Percentiles rank a stretch among this genome's conserved stretches.
These are phyloP conservation scores for Gila orcuttii DNA, from an alignment of 2,113 vertebrate genomes.

Conservation along the genomic window DNA sequence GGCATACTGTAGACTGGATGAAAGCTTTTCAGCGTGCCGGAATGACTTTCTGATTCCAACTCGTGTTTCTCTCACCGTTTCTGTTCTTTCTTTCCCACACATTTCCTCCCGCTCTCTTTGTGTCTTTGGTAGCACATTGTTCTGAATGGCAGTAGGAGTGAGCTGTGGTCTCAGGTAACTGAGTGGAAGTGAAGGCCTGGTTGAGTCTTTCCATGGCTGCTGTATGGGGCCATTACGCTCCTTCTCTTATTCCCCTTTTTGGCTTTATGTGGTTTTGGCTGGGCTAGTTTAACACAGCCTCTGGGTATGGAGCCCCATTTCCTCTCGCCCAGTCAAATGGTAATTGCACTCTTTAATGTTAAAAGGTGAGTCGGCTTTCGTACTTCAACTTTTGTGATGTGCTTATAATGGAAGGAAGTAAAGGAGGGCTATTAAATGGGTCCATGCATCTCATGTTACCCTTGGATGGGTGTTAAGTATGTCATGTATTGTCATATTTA, in stretches of 20 bases:
- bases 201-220: slow-evolving; percentile 27
- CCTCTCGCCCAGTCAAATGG: slow-evolving; percentile 54
- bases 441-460: background rate
- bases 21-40: slow-evolving; percentile 15
- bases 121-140: background rate
- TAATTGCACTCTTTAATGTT: slow-evolving; percentile 52
- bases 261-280: slow-evolving; percentile 40
- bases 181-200: slow-evolving; percentile 18
- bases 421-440: slow-evolving; percentile 35
- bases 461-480: background rate
- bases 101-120: slow-evolving; percentile 1
- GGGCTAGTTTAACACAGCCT: slow-evolving; percentile 38
- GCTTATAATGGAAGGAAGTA: slow-evolving; percentile 39
- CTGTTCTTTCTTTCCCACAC: background rate
- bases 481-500: slow-evolving; percentile 2
- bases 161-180: slow-evolving; percentile 47
- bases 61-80: background rate
- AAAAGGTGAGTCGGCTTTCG: slow-evolving; percentile 52
- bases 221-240: slow-evolving; percentile 20
- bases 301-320: slow-evolving; percentile 49
- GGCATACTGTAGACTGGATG: background rate
- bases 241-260: slow-evolving; percentile 40
- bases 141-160: slow-evolving; percentile 39
- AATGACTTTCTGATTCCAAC: slow-evolving; percentile 14
- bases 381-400: slow-evolving; percentile 44